A percentile compares a stretch with the other conserved stretches of the same genome.
phyloP scores from a whole-genome alignment of 1,140 invertebrate genomes.

The Eubasilissa regina region DNA sequence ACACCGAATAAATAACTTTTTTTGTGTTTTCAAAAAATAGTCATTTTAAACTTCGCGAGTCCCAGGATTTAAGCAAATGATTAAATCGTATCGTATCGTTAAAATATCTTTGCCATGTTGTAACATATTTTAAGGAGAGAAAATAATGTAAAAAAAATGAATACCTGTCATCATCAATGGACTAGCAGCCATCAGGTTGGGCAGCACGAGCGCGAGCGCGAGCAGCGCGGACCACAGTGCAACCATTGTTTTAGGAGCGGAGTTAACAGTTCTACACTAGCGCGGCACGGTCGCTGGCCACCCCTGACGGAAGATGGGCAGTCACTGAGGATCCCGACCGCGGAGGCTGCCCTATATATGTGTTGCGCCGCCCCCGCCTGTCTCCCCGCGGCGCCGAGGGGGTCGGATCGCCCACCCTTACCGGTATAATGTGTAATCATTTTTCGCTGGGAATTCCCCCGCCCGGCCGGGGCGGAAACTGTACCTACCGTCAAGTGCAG shows the following conservation, averaged over 20 bases:
- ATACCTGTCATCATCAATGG: neutral
- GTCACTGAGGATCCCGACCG: neutral
- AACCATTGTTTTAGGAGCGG: no score
- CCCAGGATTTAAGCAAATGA: no score
- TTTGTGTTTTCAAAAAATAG: no score
- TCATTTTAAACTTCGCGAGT: no score
- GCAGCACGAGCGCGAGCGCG: slow-evolving; percentile 15
- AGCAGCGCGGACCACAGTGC: neutral
- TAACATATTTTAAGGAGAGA: no score
- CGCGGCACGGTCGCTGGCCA: neutral
- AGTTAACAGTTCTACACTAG: neutral
- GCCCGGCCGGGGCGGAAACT: no score
- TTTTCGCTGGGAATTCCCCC: neutral
- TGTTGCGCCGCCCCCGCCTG: slow-evolving; percentile 1
- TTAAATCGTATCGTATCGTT: no score
- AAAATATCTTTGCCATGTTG: no score
- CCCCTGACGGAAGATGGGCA: neutral
- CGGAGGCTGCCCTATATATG: slow-evolving; percentile 7
- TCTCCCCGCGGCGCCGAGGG: no score
- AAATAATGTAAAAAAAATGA: no score
- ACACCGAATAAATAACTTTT: no score
- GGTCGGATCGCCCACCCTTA: neutral
- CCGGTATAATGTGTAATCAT: neutral
- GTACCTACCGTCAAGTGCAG: neutral
- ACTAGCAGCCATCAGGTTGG: neutral